phyloP scores from a whole-genome alignment of 2,113 vertebrate species.

The Oncorhynchus tshawytscha region DNA sequence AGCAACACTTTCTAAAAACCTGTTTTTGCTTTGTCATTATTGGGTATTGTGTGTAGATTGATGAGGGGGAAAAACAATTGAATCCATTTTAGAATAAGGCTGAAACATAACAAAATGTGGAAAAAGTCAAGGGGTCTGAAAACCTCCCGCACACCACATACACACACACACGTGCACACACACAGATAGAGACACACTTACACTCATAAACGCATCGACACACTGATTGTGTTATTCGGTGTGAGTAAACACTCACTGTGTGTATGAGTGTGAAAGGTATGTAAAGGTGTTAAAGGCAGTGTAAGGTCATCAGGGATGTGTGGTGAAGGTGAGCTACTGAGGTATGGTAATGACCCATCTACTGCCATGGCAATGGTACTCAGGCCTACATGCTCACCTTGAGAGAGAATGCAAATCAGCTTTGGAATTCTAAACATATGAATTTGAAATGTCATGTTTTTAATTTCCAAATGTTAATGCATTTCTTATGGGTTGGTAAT shows the following conservation, averaged over 20 bases:
- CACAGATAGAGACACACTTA: no score
- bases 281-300: not conserved
- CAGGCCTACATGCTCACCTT: not conserved
- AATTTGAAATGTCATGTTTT: not conserved
- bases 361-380: not conserved
- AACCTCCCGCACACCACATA: no score
- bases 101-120: no score
- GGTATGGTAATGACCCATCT: slow-evolving; percentile 31
- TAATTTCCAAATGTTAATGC: not conserved
- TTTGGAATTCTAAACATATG: not conserved
- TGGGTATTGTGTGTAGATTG: no score
- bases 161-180: no score
- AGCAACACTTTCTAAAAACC: no score
- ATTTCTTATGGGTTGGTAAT: not conserved
- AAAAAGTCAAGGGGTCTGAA: no score
- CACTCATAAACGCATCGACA: no score
- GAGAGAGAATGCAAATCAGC: not conserved
- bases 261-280: not conserved
- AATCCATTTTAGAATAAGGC: no score
- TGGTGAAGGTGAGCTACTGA: slow-evolving; percentile 1
- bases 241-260: not conserved
- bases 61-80: no score
- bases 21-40: no score
- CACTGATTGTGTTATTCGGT: not conserved
- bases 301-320: slow-evolving; percentile 1